Base-by-base conservation (phyloP, 2,113 vertebrate species). In the Indicator indicator region DNA sequence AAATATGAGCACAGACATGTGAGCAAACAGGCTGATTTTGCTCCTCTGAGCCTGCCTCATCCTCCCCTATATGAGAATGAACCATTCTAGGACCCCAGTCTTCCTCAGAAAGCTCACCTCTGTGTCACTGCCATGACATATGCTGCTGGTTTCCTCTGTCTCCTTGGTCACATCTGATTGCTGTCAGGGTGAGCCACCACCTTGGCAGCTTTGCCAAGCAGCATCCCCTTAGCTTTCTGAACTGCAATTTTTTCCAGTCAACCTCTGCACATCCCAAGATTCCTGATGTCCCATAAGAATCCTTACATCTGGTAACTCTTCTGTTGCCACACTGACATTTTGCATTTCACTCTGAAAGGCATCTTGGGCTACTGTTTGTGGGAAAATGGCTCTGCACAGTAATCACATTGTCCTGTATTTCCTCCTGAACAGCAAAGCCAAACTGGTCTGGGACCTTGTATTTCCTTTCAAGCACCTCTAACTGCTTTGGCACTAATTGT, bases 161-260 rank as follows among this genome's bases (percentile, higher is more conserved):
- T 13, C 1, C 63, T 27, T 0, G 2, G 36, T 27, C 36, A 10
- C 26, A 4, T 8, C 24, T 2, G 1, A 2, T 33, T 0, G 0
- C 59, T 72, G n/a, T 19, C 54, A 8, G 60, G 5, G 11, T 5
- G 24, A 75, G 30, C 44, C 67, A 9, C 10, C 48, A 63, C 64
- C 46, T 50, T 18, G 28, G 68, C 67, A 75, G 16, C 72, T 67
- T 36, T 67, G 21, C 83, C 42, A 32, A 30, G 48, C 48, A 62
- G 16, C 74, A 36, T 62, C 44, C 58, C 42, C 48, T 62, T 33
- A 32, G 33, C 58, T 36, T 79, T 72, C 64, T n/a, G 12, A 27
- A 6, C 11, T 42, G 21, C 42, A 27, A 11, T 21, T 42, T 46
- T 55, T 74, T 28, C 52, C 6, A 0, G 26, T 17, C 78, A 8